Evolutionary conservation across 2,113 vertebrate genomes (phyloP), one percentile per base, ranked within the genome.

Genomic region (Rattus rattus): DNA sequence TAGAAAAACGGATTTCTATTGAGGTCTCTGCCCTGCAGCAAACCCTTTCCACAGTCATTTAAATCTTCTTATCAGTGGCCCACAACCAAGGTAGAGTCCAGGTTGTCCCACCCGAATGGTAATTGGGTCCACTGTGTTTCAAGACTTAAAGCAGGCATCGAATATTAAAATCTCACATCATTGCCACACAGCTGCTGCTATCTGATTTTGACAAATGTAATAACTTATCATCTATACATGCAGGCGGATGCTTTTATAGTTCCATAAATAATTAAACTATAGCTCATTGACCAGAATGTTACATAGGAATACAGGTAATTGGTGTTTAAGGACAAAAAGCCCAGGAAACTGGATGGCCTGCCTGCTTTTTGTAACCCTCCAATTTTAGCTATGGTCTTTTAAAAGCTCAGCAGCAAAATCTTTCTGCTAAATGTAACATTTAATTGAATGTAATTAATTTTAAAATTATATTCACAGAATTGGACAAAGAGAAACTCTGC

Each of bases 61-160:
- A 98, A 97, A 98, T 98, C 97, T 98, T 97, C 98, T 98, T 98
- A 98, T 98, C 98, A 98, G 97, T 90, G 80, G 94, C 97, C 97
- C 92, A 95, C 97, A 98, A 98, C 97, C 97, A 97, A 97, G 86
- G 95, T 65, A 95, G 92, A 97, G 97, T 54, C 79, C 22, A 13
- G 96, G 96, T 75, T 92, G 96, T 95, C 30, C 77, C 96, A 94
- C 89, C 72, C 56, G 24, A 12, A 76, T 93, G 93, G 90, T 98
- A 96, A 94, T 52, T 85, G 14, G 69, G 77, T 28, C 72, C 30
- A 89, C 30, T 94, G 39, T 72, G 88, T 97, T 93, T 91, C 80
- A 96, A 97, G 98, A 96, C 91, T 88, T 43, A 95, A 86, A 36
- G 43, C 43, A 43, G 69, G 72, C 63, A 88, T 88, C 77, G 97